Evolutionary conservation across 2,888 invertebrate genomes (phyloP).

Genomic region (Conus canariensis): DNA sequence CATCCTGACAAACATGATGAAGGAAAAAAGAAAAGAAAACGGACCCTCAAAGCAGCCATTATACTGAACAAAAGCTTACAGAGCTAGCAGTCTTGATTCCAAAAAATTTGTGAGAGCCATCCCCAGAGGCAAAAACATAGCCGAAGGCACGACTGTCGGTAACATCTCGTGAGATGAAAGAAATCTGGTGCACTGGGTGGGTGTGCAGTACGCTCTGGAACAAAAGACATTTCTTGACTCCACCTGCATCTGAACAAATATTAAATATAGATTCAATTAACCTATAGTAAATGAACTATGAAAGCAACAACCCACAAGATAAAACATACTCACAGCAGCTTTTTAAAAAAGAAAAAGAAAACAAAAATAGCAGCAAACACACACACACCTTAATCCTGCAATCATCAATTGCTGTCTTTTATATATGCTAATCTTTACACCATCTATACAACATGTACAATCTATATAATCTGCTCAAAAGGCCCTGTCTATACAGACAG

Average conservation of each 20-base stretch:
- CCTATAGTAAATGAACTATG: too few species aligned
- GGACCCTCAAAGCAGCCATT: too few species aligned
- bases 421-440: too few species aligned
- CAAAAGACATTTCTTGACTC: not conserved
- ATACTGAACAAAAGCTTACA: conserved; percentile 80
- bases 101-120: conserved; percentile 95
- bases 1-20: not conserved
- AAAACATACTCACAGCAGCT: too few species aligned
- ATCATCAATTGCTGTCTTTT: too few species aligned
- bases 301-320: too few species aligned
- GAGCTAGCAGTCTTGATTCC: conserved; percentile 99
- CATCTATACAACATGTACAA: not conserved
- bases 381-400: too few species aligned
- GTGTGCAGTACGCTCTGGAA: conserved; percentile 93
- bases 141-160: conserved; percentile 98
- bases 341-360: too few species aligned
- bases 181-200: conserved; percentile 99
- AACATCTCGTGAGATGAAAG: conserved; percentile 99
- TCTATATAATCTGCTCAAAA: not conserved
- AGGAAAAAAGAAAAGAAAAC: not conserved
- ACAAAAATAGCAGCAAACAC: not conserved
- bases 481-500: too few species aligned
- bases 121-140: conserved; percentile 97
- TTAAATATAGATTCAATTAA: too few species aligned
- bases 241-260: too few species aligned